Percentiles rank a stretch among this genome's conserved stretches.
Evolutionary conservation across 1,140 invertebrate species (phyloP).

Genomic region (Schlechtendalia chinensis): DNA sequence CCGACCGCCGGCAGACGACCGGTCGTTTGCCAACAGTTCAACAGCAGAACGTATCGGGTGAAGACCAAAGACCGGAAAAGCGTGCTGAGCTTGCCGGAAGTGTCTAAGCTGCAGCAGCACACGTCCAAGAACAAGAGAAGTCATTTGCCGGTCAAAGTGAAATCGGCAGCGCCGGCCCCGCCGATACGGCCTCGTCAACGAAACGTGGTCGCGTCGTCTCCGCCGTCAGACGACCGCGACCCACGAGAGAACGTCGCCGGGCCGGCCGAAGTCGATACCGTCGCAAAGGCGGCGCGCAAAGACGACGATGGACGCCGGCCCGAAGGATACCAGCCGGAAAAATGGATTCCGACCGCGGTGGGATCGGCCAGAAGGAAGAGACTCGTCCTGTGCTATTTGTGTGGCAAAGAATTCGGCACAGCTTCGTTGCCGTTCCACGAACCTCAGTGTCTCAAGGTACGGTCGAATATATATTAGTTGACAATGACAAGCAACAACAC

Average conservation of each 20-base stretch:
- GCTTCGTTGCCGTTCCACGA: conserved; percentile 75
- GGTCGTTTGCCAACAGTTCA: conserved; percentile 2
- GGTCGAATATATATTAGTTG: conserved; percentile 52
- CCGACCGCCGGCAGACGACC: conserved; percentile 46
- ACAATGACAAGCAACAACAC: too few species aligned
- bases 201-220: neutral
- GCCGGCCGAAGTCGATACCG: conserved; percentile 30
- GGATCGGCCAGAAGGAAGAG: conserved; percentile 55
- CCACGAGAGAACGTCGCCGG: conserved; percentile 4
- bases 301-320: conserved; percentile 12
- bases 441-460: conserved; percentile 75
- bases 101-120: neutral
- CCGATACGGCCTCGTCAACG: neutral
- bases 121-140: conserved; percentile 11
- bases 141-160: conserved; percentile 16
- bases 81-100: conserved; percentile 31
- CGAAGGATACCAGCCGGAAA: conserved; percentile 27
- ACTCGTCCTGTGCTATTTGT: conserved; percentile 71
- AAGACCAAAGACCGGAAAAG: conserved; percentile 50
- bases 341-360: conserved; percentile 50
- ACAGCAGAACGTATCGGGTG: conserved; percentile 50
- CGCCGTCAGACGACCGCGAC: neutral
- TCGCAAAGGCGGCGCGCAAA: neutral
- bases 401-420: conserved; percentile 74
- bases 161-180: conserved; percentile 36